These are phyloP conservation scores for Synanthedon myopaeformis DNA, from an alignment of 2,888 invertebrate genomes.

Conservation along the genomic window DNA sequence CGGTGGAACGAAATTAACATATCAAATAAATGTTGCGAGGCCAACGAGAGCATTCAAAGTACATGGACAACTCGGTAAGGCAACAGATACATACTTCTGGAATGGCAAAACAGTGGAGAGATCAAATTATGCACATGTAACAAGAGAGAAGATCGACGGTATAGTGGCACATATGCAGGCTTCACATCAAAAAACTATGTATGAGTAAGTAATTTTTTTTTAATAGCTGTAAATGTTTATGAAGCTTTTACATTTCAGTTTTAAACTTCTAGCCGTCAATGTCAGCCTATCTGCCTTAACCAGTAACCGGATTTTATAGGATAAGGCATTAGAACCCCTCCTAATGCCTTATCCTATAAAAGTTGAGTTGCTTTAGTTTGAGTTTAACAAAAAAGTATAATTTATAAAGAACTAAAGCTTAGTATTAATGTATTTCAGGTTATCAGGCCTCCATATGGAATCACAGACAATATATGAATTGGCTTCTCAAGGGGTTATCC, in stretches of 20 bases:
- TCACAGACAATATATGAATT: slow-evolving; percentile 92
- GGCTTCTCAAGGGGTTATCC: slow-evolving; percentile 83
- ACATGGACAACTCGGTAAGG: slow-evolving; percentile 80
- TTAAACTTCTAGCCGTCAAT: no score
- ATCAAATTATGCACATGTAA: slow-evolving; percentile 78
- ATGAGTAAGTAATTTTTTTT: slow-evolving; percentile 71
- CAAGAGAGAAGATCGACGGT: slow-evolving; percentile 75
- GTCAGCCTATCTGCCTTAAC: no score
- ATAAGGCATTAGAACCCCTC: no score
- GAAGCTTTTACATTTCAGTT: no score
- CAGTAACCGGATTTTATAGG: no score
- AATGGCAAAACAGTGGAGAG: slow-evolving; percentile 79
- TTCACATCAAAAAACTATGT: slow-evolving; percentile 88
- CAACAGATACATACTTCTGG: slow-evolving; percentile 79
- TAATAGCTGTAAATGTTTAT: no score
- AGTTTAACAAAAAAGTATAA: no score
- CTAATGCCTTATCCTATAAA: no score
- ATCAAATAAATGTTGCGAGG: slow-evolving; percentile 69
- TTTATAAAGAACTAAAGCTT: neutral
- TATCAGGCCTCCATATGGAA: slow-evolving; percentile 83
- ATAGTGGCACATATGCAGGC: slow-evolving; percentile 85
- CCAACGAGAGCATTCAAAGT: slow-evolving; percentile 79
- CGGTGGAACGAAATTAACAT: slow-evolving; percentile 69
- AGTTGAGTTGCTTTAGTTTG: no score
- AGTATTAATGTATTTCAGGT: slow-evolving; percentile 44